phyloP scores from a whole-genome alignment of 2,113 vertebrate genomes.

The Marmota monax region DNA sequence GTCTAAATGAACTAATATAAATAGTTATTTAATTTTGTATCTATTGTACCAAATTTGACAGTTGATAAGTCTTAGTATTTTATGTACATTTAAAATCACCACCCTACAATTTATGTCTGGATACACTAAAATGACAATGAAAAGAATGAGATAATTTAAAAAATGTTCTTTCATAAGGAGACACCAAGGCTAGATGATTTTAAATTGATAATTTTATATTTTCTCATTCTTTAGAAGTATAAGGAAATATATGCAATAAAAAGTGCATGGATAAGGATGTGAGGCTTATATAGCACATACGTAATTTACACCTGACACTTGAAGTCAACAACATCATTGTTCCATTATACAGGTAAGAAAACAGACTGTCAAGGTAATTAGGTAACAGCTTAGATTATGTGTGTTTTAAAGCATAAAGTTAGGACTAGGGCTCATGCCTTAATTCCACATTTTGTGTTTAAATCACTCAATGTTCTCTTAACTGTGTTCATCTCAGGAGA shows the following conservation, averaged over 20 bases:
- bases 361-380: neutral
- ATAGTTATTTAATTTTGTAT: neutral
- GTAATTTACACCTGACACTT: neutral
- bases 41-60: neutral
- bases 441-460: neutral
- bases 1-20: neutral
- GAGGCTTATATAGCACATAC: neutral
- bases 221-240: neutral
- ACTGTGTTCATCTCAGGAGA: neutral
- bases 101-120: neutral
- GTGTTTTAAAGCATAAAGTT: neutral
- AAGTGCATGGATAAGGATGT: neutral
- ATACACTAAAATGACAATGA: neutral
- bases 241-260: neutral
- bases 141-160: neutral
- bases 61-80: neutral
- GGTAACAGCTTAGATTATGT: neutral
- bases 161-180: neutral
- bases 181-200: neutral
- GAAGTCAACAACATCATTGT: neutral
- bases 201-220: neutral
- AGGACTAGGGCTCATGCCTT: neutral
- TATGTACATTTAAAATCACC: neutral
- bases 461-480: neutral
- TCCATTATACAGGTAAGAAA: neutral